Evolutionary conservation across 2,797 vertebrate species (phyloP).

Genomic region (Erpetoichthys calabaricus): DNA sequence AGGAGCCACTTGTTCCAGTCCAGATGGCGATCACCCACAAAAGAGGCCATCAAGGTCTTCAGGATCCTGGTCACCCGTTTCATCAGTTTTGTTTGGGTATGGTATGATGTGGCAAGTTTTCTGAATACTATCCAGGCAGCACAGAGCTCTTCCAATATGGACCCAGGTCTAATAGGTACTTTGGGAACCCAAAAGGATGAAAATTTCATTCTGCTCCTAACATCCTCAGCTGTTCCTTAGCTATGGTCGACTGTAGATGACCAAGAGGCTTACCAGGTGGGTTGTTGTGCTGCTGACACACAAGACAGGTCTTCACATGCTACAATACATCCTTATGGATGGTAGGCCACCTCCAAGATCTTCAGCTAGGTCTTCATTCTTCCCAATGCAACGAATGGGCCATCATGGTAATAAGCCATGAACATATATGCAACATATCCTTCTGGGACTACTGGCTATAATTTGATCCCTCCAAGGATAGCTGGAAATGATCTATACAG

Average conservation of each 20-base stretch:
- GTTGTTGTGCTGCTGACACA: too few relatives aligned
- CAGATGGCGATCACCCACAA: background rate
- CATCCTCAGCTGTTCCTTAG: background rate
- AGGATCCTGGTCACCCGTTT: constrained; percentile 1
- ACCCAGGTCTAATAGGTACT: constrained; percentile 8
- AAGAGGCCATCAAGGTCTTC: constrained; percentile 4
- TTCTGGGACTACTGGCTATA: too few relatives aligned
- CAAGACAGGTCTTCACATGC: background rate
- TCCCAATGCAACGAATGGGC: background rate
- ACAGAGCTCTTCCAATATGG: background rate
- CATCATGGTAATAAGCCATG: constrained; percentile 2
- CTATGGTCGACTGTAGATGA: too few relatives aligned
- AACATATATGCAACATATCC: too few relatives aligned
- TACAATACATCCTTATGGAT: constrained; percentile 3
- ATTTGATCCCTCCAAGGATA: too few relatives aligned
- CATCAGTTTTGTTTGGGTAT: constrained; percentile 9
- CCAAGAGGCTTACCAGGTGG: too few relatives aligned
- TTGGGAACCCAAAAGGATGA: constrained; percentile 8
- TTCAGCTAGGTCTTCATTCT: background rate
- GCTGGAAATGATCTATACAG: too few relatives aligned
- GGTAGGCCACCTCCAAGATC: constrained; percentile 5
- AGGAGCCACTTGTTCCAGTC: background rate
- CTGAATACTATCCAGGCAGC: constrained; percentile 1
- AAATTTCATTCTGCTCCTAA: constrained; percentile 7
- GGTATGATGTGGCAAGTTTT: constrained; percentile 10